These are phyloP conservation scores for Centrocercus urophasianus DNA, from an alignment of 2,113 vertebrate genomes.

Conservation along the genomic window DNA sequence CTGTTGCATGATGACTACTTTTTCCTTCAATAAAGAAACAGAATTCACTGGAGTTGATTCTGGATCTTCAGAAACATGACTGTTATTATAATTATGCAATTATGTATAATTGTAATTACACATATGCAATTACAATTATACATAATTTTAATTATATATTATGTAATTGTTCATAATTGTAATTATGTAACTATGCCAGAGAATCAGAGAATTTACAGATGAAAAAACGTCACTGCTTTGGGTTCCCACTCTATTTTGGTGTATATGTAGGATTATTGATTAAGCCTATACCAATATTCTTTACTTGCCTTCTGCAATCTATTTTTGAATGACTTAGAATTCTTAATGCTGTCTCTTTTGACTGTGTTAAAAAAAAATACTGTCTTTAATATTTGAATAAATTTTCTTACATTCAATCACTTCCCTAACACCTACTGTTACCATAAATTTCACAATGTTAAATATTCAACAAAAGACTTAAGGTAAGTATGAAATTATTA, in stretches of 20 bases:
- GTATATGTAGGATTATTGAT: neutral
- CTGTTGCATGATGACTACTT: neutral
- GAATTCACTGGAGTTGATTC: conserved; percentile 19
- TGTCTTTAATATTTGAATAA: neutral
- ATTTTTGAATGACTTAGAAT: neutral
- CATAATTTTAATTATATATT: conserved; percentile 74
- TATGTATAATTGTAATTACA: conserved; percentile 72
- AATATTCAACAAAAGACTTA: neutral
- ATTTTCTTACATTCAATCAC: neutral
- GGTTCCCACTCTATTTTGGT: neutral
- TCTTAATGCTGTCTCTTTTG: neutral
- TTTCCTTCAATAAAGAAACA: neutral
- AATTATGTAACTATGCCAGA: conserved; percentile 66
- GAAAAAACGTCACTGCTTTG: conserved; percentile 5
- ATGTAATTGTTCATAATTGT: conserved; percentile 70
- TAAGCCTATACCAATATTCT: neutral
- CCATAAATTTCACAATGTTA: neutral
- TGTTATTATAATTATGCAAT: conserved; percentile 74
- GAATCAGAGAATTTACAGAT: conserved; percentile 54
- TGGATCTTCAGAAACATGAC: conserved; percentile 59
- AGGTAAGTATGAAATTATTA: neutral
- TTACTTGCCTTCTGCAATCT: neutral
- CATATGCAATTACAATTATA: conserved; percentile 61
- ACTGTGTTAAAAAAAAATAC: neutral
- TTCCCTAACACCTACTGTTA: neutral